These are phyloP conservation scores for Raja brachyura DNA, from an alignment of 2,113 vertebrate species.

Conservation along the genomic window DNA sequence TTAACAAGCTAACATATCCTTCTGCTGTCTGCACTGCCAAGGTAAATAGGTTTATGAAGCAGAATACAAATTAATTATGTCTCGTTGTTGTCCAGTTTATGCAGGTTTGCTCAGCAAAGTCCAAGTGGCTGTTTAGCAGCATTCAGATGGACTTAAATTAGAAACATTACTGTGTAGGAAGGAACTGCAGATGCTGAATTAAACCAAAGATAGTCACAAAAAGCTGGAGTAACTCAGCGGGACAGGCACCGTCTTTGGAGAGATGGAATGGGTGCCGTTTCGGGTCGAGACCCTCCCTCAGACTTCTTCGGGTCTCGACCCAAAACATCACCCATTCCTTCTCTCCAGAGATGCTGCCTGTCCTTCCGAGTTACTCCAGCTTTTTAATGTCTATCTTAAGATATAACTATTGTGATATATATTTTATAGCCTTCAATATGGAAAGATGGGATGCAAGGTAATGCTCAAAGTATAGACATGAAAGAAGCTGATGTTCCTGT, in stretches of 20 bases:
- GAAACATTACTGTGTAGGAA: too few relatives aligned
- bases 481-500: background rate
- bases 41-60: background rate
- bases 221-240: too few relatives aligned
- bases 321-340: too few relatives aligned
- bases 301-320: too few relatives aligned
- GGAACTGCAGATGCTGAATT: too few relatives aligned
- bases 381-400: background rate
- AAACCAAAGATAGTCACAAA: too few relatives aligned
- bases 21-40: conserved; percentile 17
- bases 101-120: conserved; percentile 5
- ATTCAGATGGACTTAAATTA: background rate
- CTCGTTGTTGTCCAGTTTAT: background rate
- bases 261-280: too few relatives aligned
- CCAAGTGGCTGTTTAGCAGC: background rate
- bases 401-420: background rate
- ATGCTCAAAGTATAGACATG: background rate
- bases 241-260: too few relatives aligned
- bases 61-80: background rate
- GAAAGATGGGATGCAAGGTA: background rate
- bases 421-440: background rate
- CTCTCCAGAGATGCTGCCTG: too few relatives aligned
- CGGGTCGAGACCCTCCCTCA: too few relatives aligned
- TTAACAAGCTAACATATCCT: background rate
- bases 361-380: too few relatives aligned